Percentiles rank a stretch among this genome's conserved stretches.
phyloP scores from a whole-genome alignment of 2,113 vertebrate species.

The Alosa alosa region DNA sequence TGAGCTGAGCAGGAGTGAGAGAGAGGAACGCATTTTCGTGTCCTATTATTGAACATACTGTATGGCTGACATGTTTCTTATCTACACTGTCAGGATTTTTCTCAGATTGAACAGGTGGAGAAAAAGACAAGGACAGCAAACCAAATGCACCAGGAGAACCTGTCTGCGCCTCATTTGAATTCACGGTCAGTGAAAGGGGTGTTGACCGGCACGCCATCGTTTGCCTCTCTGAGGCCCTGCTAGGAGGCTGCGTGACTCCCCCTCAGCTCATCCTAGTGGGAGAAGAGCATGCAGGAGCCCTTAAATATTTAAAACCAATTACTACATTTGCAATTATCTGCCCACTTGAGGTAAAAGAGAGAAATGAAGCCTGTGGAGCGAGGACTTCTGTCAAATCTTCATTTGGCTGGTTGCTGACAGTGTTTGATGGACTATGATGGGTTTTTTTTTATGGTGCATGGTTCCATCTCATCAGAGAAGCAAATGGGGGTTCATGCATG shows the following conservation, averaged over 20 bases:
- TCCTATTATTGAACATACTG: neutral
- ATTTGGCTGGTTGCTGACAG: neutral
- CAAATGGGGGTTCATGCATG: neutral
- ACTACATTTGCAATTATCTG: neutral
- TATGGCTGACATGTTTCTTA: conserved; percentile 23
- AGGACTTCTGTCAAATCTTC: neutral
- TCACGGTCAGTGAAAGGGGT: neutral
- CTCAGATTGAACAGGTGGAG: neutral
- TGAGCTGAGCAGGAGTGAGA: neutral
- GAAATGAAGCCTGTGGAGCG: neutral
- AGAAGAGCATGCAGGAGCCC: neutral
- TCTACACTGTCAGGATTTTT: neutral
- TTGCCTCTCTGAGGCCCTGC: neutral
- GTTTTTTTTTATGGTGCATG: neutral
- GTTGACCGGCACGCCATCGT: neutral
- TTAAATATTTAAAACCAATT: neutral
- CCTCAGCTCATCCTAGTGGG: neutral
- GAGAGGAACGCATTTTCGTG: neutral
- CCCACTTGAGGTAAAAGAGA: neutral
- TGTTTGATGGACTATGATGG: neutral
- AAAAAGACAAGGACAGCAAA: neutral
- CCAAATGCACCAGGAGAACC: no score
- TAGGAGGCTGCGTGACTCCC: neutral
- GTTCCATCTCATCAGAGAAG: neutral
- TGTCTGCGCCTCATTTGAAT: no score